Evolutionary conservation across 2,888 invertebrate species (phyloP), one percentile per base, ranked within the genome.

Genomic region (Beris morrisii): DNA sequence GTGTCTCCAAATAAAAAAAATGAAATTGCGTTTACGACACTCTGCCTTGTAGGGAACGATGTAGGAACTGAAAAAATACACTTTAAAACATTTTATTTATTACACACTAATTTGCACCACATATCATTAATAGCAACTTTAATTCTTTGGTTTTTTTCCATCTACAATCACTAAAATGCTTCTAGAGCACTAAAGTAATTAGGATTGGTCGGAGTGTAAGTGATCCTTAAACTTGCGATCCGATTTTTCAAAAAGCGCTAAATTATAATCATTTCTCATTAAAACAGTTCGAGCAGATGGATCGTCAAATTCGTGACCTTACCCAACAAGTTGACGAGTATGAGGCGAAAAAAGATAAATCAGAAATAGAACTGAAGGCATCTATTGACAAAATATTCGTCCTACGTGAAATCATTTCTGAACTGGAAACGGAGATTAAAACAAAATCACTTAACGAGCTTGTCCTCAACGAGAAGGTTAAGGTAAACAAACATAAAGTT

Each of bases 381-480:
- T 87, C 89, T 0, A 84, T 89, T 38, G 90, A 91, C 64, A 92
- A 92, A 78, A 87, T 91, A 28, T 83, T 83, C 73, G 83, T 89
- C 11, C 82, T 93, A 13, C 82, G 91, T 43, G 92, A 93, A 67
- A 89, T 93, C 63, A 90, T 94, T 63, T 83, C 86, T 0, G 90
- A 90, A 71, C 79, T 93, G 48, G 94, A 95, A 76, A 82, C 82
- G 0, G 91, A 93, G 75, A 79, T 93, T 0, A 90, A 91, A 75
- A 82, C 83, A 11, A 90, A 90, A 75, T 81, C 83, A 0, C 79
- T 83, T 0, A 84, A 84, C 55, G 91, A 92, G 74, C 85, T 87
- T 64, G 83, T 89, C 44, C 78, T 86, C 67, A 82, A 82, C 71
- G 86, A 89, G 75, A 83, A 81, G 70, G 70, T 78, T 57, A 78